These are phyloP conservation scores for Sebastes flavidus DNA, from an alignment of 2,797 vertebrate genomes.

Conservation along the genomic window DNA sequence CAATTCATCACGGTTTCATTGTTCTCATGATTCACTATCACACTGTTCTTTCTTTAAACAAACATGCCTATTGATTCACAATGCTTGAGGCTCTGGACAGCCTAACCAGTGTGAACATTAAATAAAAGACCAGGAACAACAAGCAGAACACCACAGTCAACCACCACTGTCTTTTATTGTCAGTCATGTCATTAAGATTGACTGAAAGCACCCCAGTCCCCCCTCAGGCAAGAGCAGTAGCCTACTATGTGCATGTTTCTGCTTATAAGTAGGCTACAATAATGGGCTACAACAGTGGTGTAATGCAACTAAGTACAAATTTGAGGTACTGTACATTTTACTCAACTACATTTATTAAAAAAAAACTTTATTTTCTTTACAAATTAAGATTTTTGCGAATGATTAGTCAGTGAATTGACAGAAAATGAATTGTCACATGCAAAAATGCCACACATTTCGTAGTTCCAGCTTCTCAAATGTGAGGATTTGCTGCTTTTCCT, in stretches of 20 bases:
- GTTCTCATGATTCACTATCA: constrained; percentile 18
- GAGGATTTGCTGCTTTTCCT: neutral
- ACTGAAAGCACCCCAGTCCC: neutral
- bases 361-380: neutral
- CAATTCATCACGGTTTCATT: neutral
- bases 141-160: neutral
- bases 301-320: neutral
- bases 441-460: neutral
- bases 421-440: neutral
- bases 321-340: neutral
- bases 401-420: neutral
- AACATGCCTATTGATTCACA: constrained; percentile 18
- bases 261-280: neutral
- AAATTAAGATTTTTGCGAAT: neutral
- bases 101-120: neutral
- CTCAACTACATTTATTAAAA: too few species aligned
- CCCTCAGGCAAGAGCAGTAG: neutral
- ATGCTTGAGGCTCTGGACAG: neutral
- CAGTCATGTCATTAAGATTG: neutral
- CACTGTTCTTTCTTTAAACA: constrained; percentile 14
- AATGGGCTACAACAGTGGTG: neutral
- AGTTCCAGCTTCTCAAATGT: neutral
- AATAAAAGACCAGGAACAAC: constrained; percentile 27
- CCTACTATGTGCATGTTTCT: neutral
- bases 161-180: constrained; percentile 13